Base-by-base conservation (phyloP, 2,888 invertebrate species). In the Zelleria hepariella region DNA sequence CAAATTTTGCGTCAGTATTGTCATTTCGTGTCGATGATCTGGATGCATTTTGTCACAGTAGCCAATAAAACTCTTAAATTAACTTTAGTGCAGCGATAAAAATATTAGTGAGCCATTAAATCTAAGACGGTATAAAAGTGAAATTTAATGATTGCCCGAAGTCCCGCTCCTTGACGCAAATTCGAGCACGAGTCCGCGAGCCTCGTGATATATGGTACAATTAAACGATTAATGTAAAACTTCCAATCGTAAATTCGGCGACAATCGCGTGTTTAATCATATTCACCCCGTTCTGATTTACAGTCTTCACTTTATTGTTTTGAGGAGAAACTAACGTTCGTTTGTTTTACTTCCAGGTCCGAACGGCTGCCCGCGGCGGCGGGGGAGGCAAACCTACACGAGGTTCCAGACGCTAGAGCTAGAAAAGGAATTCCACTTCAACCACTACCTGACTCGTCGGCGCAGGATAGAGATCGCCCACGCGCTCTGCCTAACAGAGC, bases 351-450 rank as follows among this genome's bases (percentile, higher is more conserved):
- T 92, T 92, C 70, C 94, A 97, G 98, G 98, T 85, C 98, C 98
- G 60, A 98, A 98, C 80, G 97, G 97, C 63, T 97, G 97, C 82
- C 97, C 97, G 65, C 92, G 97, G 77, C 94, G 97, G 80, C 93
- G 98, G 75, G 98, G 98, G 63, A 92, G 98, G 70, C 98, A 98
- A 90, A 98, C 98, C 20, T 98, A 98, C 92, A 98, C 98, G 67
- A 94, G 98, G 75, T 98, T 98, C 92, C 98, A 99, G 89, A 98
- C 98, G 24, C 91, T 98, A 88, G 98, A 98, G 83, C 92, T 98
- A 86, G 98, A 98, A 87, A 98, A 98, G 89, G 98, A 98, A 91
- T 98, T 98, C 90, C 97, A 98, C 81, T 98, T 97, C 91, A 98
- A 98, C 90, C 97, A 98, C 80, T 98, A 98, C 88, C 91, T 98